Evolutionary conservation across 2,888 invertebrate species (phyloP).

Genomic region (Lithosia quadra): DNA sequence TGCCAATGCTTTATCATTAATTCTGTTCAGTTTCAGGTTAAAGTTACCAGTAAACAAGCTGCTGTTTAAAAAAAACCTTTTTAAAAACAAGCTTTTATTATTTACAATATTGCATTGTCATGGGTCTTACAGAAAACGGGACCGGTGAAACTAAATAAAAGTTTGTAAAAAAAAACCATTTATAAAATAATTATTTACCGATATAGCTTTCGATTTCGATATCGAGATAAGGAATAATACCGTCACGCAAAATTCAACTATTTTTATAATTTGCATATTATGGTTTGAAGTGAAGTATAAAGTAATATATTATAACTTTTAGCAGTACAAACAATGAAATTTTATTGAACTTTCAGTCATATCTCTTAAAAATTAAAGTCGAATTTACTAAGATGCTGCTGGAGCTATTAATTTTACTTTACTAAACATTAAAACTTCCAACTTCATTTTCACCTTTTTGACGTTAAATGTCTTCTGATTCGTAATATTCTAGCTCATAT

Average conservation of each 20-base stretch:
- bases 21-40: neutral
- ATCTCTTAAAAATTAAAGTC: constrained; percentile 4
- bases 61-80: too few relatives aligned
- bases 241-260: neutral
- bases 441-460: constrained; percentile 32
- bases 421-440: constrained; percentile 27
- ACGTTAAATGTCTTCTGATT: constrained; percentile 28
- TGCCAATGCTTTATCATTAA: neutral
- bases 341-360: constrained; percentile 11
- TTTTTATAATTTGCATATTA: neutral
- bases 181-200: too few relatives aligned
- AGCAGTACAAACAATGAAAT: constrained; percentile 13
- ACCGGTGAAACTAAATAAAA: too few relatives aligned
- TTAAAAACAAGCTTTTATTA: too few relatives aligned
- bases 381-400: constrained; percentile 17
- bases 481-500: constrained; percentile 1
- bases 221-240: too few relatives aligned
- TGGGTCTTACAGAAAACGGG: too few relatives aligned
- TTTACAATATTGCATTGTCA: too few relatives aligned
- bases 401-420: constrained; percentile 21
- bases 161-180: too few relatives aligned
- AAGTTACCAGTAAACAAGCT: too few relatives aligned
- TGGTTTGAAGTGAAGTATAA: neutral
- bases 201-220: too few relatives aligned
- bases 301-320: neutral